These are phyloP conservation scores for Paracanthobrama guichenoti DNA, from an alignment of 2,113 vertebrate species.

Conservation along the genomic window DNA sequence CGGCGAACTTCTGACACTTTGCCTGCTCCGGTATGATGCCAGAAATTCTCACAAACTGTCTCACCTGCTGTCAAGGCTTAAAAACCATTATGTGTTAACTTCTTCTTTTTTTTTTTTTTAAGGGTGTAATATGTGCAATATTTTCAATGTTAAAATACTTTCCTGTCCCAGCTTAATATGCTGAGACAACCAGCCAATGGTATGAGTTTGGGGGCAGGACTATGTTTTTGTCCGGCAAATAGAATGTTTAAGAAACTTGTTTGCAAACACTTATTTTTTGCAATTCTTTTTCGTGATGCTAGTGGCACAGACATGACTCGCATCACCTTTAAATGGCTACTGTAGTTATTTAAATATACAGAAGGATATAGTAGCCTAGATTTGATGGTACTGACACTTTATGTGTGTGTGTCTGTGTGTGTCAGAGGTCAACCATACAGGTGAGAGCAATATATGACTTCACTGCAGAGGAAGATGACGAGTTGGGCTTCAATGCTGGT, in stretches of 20 bases:
- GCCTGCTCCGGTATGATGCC: constrained; percentile 54
- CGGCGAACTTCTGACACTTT: constrained; percentile 62
- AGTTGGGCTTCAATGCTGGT: constrained; percentile 83
- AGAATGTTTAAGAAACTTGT: background rate
- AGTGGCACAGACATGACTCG: background rate
- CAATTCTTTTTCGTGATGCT: background rate
- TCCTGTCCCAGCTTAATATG: background rate
- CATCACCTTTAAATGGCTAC: background rate
- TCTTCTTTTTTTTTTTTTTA: background rate
- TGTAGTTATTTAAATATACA: background rate
- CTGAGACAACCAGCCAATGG: background rate
- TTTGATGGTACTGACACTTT: background rate
- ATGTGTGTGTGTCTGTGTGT: constrained; percentile 23
- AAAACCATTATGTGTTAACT: background rate
- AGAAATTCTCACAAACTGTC: background rate
- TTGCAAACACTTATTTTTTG: background rate
- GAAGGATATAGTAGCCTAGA: background rate
- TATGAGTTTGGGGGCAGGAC: background rate
- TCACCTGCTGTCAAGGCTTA: background rate
- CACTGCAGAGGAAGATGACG: constrained; percentile 82
- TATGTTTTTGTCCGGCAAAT: background rate
- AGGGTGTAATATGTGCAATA: background rate
- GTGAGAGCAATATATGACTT: constrained; percentile 91
- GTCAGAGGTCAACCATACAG: constrained; percentile 63
- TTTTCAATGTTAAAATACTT: background rate